Evolutionary conservation across 2,888 invertebrate species (phyloP), one percentile per base, ranked within the genome.

Genomic region (Campopleginae sp.): DNA sequence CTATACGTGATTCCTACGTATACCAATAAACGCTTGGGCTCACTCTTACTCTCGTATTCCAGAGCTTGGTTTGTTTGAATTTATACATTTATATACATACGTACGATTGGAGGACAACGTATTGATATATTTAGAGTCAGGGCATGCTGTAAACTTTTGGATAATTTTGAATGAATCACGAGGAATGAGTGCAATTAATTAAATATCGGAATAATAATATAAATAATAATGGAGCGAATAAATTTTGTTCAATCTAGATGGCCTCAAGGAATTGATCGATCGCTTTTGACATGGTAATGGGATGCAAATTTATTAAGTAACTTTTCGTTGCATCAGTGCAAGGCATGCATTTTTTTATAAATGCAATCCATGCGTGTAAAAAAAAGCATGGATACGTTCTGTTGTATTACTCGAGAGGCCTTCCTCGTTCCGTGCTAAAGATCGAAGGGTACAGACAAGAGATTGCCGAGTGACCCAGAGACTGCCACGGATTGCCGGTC

Each of bases 21-120:
- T 54, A 54, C 63, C 61, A 72, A 80, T 72, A 51, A 89, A 88
- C 88, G 90, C 78, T 84, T 51, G 44, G 46, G 87, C 87, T 85
- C 86, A 89, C 89, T 89, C 87, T 89, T 85, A 79, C 88, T 91
- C 88, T 90, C 90, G 87, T 89, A 88, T 86, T 86, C 84, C 44
- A 63, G n/a, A n/a, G 63, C 61, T 27, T 74, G 76, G 84, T 84
- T 81, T 58, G 71, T 84, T 81, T 58, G 71, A 8, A n/a, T 51
- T 54, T 72, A 19, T 61, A 46, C 72, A 72, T 75, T 72, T 38
- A 77, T 65, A 74, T 74, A n/a, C 48, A 65, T 68, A n/a, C n/a
- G 54, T 19, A 46, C 58, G 68, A 75, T 33, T n/a, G 42, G 17
- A 27, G 8, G 17, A 38, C 5, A 4, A 23, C 42, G 27, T n/a